Base-by-base conservation (phyloP, 2,113 vertebrate genomes). In the Grantiella picta region DNA sequence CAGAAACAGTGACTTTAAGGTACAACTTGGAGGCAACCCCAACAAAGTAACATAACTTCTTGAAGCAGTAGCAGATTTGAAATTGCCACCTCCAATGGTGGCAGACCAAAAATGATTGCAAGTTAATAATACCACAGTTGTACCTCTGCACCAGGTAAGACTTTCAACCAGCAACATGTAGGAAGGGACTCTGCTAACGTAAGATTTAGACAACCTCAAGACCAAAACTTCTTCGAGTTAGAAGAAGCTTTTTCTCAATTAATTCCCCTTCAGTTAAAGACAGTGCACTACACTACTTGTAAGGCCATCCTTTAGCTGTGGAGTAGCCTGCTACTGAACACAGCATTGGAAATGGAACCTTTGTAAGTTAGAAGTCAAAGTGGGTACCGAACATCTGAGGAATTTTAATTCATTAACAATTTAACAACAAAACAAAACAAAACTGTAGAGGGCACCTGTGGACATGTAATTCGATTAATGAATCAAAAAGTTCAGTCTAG, bases 251-350 rank as follows among this genome's bases (percentile, higher is more conserved):
- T 59, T 71, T 35, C 24, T 89, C 22, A 9, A 6, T 25, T 45
- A 77, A 60, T 5, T 42, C 15, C 33, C 56, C 28, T 45, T 56
- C 27, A 36, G 12, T n/a, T 80, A 16, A 66, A 78, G 47, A 47
- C 11, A 40, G 11, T 19, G 33, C 12, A 36, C 11, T n/a, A 31
- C 2, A 9, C 4, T 47, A 38, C 10, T 14, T 23, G 0, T 25
- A 13, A 64, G 42, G 14, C 12, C 28, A 50, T 40, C 19, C 42
- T 65, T 77, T 1, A 47, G 29, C n/a, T 81, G 31, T 9, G 22
- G 25, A n/a, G 49, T 54, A 25, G 12, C 7, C 20, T n/a, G 44
- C n/a, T 65, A 15, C 65, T 12, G 4, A 82, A 35, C 5, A 54
- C 7, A 65, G 40, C 19, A 56, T 0, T 19, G 12, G 40, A 70